Conservation (phyloP, 2,113 vertebrate species). For the Apus apus region DNA sequence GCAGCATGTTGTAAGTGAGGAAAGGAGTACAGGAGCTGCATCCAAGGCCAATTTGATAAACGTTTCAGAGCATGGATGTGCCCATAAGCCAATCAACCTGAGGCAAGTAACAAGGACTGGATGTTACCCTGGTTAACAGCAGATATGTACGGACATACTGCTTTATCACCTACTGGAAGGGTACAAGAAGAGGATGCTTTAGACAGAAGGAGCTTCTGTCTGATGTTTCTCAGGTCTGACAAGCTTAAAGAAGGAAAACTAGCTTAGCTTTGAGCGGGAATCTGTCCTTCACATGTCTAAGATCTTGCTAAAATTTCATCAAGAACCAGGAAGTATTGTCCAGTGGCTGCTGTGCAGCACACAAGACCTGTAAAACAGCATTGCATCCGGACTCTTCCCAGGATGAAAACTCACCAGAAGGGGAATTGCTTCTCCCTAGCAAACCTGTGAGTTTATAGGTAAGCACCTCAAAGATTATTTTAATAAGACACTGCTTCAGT, state of each 20-base stretch:
- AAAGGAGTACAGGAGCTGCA: neutral
- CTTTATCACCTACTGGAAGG: neutral
- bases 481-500: neutral
- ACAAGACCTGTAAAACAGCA: neutral
- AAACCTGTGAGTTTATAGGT: neutral
- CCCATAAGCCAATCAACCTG: neutral
- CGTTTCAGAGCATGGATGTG: neutral
- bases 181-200: neutral
- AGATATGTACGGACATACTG: neutral
- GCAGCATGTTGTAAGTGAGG: neutral
- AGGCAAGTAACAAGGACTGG: neutral
- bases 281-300: neutral
- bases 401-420: neutral
- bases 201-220: neutral
- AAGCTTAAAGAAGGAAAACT: neutral
- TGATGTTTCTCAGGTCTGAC: neutral
- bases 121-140: neutral
- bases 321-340: neutral
- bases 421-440: neutral
- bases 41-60: neutral
- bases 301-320: neutral
- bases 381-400: neutral
- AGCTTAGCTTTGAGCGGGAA: neutral
- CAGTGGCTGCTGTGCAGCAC: neutral
- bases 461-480: neutral